Evolutionary conservation across 2,113 vertebrate species (phyloP).

Genomic region (Pterocles orientalis): DNA sequence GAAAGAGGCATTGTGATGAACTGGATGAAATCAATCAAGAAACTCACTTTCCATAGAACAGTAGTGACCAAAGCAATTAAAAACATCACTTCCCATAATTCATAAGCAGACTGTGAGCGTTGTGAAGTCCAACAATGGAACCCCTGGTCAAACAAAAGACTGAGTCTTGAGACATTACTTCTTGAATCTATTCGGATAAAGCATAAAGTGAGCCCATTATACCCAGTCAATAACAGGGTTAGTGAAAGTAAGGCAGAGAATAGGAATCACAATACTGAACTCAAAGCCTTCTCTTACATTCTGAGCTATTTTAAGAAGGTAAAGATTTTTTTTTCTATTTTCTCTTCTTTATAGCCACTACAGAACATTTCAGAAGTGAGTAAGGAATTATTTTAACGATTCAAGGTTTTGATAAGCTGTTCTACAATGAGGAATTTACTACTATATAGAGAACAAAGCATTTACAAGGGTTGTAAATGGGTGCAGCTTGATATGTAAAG

Average conservation of each 20-base stretch:
- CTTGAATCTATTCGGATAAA: background rate
- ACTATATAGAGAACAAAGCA: background rate
- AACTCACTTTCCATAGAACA: background rate
- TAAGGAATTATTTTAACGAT: background rate
- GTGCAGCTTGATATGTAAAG: background rate
- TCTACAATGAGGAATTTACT: background rate
- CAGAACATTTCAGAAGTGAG: background rate
- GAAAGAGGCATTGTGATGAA: background rate
- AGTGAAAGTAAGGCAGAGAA: background rate
- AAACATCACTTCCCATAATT: background rate
- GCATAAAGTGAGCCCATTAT: background rate
- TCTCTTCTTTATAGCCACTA: background rate
- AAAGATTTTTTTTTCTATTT: background rate
- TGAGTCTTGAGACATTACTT: background rate
- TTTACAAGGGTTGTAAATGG: background rate
- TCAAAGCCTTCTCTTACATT: background rate
- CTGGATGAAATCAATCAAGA: background rate
- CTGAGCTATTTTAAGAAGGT: constrained; percentile 7
- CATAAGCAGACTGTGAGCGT: background rate
- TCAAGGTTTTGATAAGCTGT: background rate
- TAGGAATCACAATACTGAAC: background rate
- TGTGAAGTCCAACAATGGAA: background rate
- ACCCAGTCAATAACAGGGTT: background rate
- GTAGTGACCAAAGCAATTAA: background rate
- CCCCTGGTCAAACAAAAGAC: background rate